Evolutionary conservation across 2,797 vertebrate species (phyloP).

Genomic region (Selene dorsalis): DNA sequence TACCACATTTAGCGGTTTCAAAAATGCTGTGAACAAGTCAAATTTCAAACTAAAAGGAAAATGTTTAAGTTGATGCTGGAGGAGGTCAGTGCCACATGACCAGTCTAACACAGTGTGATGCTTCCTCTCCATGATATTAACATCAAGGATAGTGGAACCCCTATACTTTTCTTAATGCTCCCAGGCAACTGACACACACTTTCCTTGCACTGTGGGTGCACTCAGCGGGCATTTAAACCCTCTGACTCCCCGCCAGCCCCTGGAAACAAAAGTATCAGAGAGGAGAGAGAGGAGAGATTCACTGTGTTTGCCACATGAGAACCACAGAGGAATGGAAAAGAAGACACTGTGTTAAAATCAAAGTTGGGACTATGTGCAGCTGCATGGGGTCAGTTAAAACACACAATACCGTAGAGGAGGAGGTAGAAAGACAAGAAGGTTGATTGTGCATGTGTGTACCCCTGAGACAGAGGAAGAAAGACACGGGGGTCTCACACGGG

Average conservation of each 20-base stretch:
- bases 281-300: not conserved
- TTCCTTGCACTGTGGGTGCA: constrained; percentile 35
- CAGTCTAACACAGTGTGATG: constrained; percentile 19
- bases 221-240: constrained; percentile 54
- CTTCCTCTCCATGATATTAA: constrained; percentile 22
- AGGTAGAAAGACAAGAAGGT: constrained; percentile 10
- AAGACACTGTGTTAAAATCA: constrained; percentile 5
- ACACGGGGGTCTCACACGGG: no score
- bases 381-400: constrained; percentile 16
- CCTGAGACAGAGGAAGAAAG: not conserved
- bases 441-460: constrained; percentile 16
- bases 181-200: constrained; percentile 36
- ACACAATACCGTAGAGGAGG: constrained; percentile 4
- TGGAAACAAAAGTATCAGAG: constrained; percentile 49
- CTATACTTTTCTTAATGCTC: constrained; percentile 27
- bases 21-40: constrained; percentile 16
- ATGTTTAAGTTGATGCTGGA: constrained; percentile 32
- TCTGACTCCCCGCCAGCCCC: constrained; percentile 42
- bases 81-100: constrained; percentile 20
- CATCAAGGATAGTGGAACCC: not conserved
- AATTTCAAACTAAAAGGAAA: constrained; percentile 23
- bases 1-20: constrained; percentile 27
- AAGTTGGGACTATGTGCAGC: not conserved
- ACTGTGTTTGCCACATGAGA: not conserved
- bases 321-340: not conserved